Conservation (phyloP, 2,888 invertebrate genomes). For the Pollenia labialis region DNA sequence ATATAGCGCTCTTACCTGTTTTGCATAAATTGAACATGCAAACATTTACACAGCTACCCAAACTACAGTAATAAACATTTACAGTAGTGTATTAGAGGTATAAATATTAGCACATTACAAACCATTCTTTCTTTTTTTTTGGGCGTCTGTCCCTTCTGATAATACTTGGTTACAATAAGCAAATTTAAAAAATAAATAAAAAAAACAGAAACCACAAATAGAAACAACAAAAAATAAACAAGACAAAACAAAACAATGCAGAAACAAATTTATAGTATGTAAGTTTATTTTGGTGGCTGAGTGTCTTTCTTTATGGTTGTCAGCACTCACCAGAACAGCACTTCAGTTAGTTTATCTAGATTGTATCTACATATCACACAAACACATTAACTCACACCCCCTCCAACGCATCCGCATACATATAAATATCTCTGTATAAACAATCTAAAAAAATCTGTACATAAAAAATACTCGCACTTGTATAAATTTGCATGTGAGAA, state of each 20-base stretch:
- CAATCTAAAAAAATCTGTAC: background rate
- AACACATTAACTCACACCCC: background rate
- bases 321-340: slow-evolving; percentile 57
- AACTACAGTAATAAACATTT: no score
- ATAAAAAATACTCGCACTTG: background rate
- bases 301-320: slow-evolving; percentile 58
- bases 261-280: slow-evolving; percentile 20
- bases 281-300: slow-evolving; percentile 58
- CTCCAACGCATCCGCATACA: background rate
- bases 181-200: slow-evolving; percentile 34
- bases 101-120: background rate
- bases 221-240: background rate
- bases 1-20: no score
- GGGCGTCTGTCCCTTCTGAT: slow-evolving; percentile 8
- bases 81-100: no score
- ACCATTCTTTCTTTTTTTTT: background rate
- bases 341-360: slow-evolving; percentile 48
- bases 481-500: slow-evolving; percentile 18
- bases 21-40: no score
- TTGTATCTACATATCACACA: background rate
- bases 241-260: slow-evolving; percentile 5
- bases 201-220: background rate
- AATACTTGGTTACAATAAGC: slow-evolving; percentile 48
- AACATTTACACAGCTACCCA: no score
- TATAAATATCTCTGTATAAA: background rate